Base-by-base conservation (phyloP, 2,888 invertebrate species). In the Entomobrya multifasciata region DNA sequence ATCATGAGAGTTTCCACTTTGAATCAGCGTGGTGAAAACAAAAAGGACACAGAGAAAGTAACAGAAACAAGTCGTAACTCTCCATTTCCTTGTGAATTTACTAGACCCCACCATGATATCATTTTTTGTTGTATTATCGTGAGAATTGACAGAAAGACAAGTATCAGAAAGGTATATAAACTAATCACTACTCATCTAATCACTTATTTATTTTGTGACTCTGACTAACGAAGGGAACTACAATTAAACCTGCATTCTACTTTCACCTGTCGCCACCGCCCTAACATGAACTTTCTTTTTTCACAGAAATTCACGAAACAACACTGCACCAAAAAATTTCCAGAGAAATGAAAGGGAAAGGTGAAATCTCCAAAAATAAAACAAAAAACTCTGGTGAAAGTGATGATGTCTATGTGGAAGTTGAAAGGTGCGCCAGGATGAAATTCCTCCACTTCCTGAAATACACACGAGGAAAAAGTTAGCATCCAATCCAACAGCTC, bases 361-460 rank as follows among this genome's bases (percentile, higher is more conserved):
- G 65, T 30, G 20, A 11, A 20, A 60, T 20, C 15, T 57, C 20
- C 8, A 36, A 36, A 36, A 36, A 8, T 57, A n/a, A 57, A 10
- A 10, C 22, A 10, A 57, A 25, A 52, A 27, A 15, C n/a, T 49
- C 49, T 1, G 13, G 60, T 36, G 52, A 25, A 47, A 79, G 47
- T 60, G 20, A 20, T 20, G 22, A 25, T 47, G 17, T 1, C 11
- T 25, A 10, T 49, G 36, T 62, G n/a, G n/a, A 3, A 10, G 57
- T 78, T 49, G 44, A 78, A 78, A 17, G 41, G 10, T 60, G 60
- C 77, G 77, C 77, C 76, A 76, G 83, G 83, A 76, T 65, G 83
- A 83, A 83, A 83, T 76, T 49, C 74, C 41, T 41, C 41, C 65
- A 67, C 65, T 67, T 67, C 65, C 65, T 67, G 65, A 36, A 67